Base-by-base conservation (phyloP, 2,797 vertebrate genomes). In the Rhabdomys pumilio region DNA sequence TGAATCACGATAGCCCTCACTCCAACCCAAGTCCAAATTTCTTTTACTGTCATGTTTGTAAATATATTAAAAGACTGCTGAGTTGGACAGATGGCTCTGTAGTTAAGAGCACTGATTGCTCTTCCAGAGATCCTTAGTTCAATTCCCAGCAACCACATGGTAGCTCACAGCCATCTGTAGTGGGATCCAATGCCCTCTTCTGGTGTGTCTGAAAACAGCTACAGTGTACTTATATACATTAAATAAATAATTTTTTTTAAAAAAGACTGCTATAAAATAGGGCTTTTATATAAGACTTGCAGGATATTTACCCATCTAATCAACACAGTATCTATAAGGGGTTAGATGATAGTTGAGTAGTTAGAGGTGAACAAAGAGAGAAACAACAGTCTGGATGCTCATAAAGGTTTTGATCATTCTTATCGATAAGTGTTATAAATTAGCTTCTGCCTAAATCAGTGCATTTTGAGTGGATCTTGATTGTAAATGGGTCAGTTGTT, bases 371-470 rank as follows among this genome's bases (percentile, higher is more conserved):
- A 9, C 15, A 81, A 1, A 83, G 34, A 13, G 24, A 65, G 67
- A 86, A 94, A 81, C 65, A 34, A 96, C 84, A 44, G 34, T 15
- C 26, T 84, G 47, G 13, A 4, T 44, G 20, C 94, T 96, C 19
- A 20, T 17, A 34, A 31, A 85, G 41, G 47, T 90, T 85, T 87
- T 94, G 11, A 75, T 88, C 2, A 31, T 85, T 89, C 11, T 95
- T 19, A 57, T 17, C 73, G 14, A 73, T 84, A 80, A 69, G 83
- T 85, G 81, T 80, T 86, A 86, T 31, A 15, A 89, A 79, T 83
- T 91, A 57, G 3, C 31, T 94, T 92, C 22, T 91, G 5, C 47
- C 75, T 17, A 67, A 75, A 91, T 50, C 26, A 41, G 41, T 29
- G 77, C 10, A 44, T 44, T 55, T 75, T 83, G 3, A 67, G 38